Evolutionary conservation across 2,113 vertebrate genomes (phyloP).

Genomic region (Eclectus roratus): DNA sequence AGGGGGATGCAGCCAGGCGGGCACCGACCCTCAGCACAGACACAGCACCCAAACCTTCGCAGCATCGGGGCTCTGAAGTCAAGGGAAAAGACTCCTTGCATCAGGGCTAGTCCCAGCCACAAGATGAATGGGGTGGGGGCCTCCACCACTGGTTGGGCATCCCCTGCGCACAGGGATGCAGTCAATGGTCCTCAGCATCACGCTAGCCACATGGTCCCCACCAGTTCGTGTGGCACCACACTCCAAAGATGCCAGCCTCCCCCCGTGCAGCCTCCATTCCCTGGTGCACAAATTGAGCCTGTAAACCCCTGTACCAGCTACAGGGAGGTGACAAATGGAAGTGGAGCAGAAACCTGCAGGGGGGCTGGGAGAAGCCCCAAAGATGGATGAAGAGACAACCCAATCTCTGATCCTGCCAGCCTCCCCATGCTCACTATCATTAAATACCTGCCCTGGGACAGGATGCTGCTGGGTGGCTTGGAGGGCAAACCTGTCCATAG

Average conservation of each 20-base stretch:
- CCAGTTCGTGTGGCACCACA: fast-evolving
- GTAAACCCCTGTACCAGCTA: background rate
- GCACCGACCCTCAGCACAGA: fast-evolving
- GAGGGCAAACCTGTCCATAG: background rate
- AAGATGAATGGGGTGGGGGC: background rate
- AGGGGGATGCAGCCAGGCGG: background rate
- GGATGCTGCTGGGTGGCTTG: background rate
- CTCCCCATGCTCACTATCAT: background rate
- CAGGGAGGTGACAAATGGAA: background rate
- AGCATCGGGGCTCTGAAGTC: background rate
- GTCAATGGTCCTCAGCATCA: fast-evolving
- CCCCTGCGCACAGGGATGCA: fast-evolving
- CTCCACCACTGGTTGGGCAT: fast-evolving
- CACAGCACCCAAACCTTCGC: background rate
- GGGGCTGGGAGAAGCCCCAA: background rate
- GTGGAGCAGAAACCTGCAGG: background rate
- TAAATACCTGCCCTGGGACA: background rate
- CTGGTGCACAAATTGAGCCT: fast-evolving
- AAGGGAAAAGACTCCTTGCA: background rate
- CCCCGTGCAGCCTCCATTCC: fast-evolving
- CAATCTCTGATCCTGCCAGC: background rate
- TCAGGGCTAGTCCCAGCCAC: fast-evolving
- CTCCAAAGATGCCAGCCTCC: background rate
- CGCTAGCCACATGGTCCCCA: fast-evolving
- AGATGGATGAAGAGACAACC: background rate